Percentiles rank a stretch among this genome's conserved stretches.
Evolutionary conservation across 2,888 invertebrate genomes (phyloP).

Genomic region (Drosophila suboccidentalis): DNA sequence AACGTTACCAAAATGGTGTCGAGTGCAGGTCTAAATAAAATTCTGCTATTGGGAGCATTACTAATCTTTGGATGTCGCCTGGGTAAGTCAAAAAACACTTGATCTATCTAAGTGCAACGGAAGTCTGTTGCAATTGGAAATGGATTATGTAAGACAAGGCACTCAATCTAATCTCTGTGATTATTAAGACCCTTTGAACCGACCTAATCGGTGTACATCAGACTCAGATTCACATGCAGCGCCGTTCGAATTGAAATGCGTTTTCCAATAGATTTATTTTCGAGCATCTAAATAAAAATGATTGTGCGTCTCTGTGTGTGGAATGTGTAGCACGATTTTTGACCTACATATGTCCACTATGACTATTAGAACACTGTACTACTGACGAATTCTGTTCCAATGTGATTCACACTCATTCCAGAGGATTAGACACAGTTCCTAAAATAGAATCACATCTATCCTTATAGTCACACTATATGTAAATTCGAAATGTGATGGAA

Average conservation of each 20-base stretch:
- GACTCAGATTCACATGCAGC: conserved; percentile 45
- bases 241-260: conserved; percentile 19
- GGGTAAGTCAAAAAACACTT: conserved; percentile 53
- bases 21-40: conserved; percentile 27
- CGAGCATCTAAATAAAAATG: conserved; percentile 62
- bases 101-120: conserved; percentile 40
- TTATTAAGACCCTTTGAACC: conserved; percentile 58
- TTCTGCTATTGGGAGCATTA: conserved; percentile 36
- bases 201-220: conserved; percentile 47
- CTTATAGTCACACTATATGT: conserved; percentile 6
- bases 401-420: conserved; percentile 28
- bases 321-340: conserved; percentile 51
- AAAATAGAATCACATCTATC: conserved; percentile 13
- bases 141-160: conserved; percentile 29
- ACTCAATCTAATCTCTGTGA: conserved; percentile 50
- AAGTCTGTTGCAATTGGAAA: conserved; percentile 38
- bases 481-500: not conserved
- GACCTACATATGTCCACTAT: conserved; percentile 63
- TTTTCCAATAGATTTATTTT: conserved; percentile 24
- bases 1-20: conserved; percentile 58
- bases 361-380: conserved; percentile 11
- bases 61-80: conserved; percentile 50
- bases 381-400: conserved; percentile 15
- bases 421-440: conserved; percentile 16
- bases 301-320: conserved; percentile 51